Evolutionary conservation across 2,888 invertebrate genomes (phyloP).

Genomic region (Ochropacha duplaris): DNA sequence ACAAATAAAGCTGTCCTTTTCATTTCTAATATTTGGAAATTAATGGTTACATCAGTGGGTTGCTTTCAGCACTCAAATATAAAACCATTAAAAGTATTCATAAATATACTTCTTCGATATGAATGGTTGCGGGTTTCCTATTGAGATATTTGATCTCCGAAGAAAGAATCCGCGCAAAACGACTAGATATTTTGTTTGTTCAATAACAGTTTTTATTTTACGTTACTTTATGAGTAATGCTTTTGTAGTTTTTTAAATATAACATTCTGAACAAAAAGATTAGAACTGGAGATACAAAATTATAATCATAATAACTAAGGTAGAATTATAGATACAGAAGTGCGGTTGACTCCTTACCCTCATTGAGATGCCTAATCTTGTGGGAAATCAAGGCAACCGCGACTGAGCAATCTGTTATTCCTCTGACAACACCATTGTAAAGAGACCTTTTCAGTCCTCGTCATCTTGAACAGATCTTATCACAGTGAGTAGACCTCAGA

Average conservation of each 20-base stretch:
- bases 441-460: conserved; percentile 35
- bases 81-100: neutral
- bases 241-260: conserved; percentile 32
- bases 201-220: neutral
- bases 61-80: no score
- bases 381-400: conserved; percentile 69
- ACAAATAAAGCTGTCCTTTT: no score
- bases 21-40: no score
- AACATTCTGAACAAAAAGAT: conserved; percentile 40
- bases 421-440: conserved; percentile 46
- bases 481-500: conserved; percentile 23
- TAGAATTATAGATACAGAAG: conserved; percentile 42
- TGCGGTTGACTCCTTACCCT: conserved; percentile 63
- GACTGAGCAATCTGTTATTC: conserved; percentile 67
- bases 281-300: conserved; percentile 41
- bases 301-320: conserved; percentile 44
- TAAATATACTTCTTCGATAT: neutral
- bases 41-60: neutral
- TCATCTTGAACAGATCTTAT: conserved; percentile 25
- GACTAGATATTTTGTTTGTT: neutral
- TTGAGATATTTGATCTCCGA: no score
- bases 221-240: conserved; percentile 6
- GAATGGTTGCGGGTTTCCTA: conserved; percentile 3
- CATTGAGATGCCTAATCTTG: conserved; percentile 64
- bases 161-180: neutral